Conservation (phyloP, 2,888 invertebrate species). For the Carpatolechia fugitivella region DNA sequence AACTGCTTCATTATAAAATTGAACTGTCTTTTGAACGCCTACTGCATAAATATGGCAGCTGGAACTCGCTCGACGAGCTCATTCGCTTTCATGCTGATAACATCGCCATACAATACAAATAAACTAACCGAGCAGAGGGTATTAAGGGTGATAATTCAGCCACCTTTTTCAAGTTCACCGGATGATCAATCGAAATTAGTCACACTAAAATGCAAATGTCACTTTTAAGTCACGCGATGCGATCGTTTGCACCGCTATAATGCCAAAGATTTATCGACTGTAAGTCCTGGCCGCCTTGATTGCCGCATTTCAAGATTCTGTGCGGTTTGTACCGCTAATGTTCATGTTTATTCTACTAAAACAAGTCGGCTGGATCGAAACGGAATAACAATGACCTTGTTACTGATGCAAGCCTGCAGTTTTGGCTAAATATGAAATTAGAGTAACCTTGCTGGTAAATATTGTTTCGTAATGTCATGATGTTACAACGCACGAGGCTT, state of each 20-base stretch:
- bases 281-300: constrained; percentile 23
- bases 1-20: constrained; percentile 62
- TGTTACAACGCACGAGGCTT: constrained; percentile 8
- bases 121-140: not conserved
- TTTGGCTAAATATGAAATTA: constrained; percentile 24
- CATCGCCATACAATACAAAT: constrained; percentile 14
- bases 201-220: constrained; percentile 54
- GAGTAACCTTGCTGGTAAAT: constrained; percentile 23
- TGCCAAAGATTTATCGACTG: constrained; percentile 31
- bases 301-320: constrained; percentile 25
- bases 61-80: constrained; percentile 27
- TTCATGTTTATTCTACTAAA: constrained; percentile 11
- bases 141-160: constrained; percentile 15
- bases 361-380: constrained; percentile 12
- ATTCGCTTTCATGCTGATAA: constrained; percentile 24
- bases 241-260: constrained; percentile 31
- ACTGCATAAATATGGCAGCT: constrained; percentile 32
- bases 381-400: constrained; percentile 27
- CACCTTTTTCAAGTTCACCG: constrained; percentile 26
- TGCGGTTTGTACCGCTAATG: constrained; percentile 22
- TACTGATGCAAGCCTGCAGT: constrained; percentile 15
- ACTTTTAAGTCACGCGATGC: constrained; percentile 41
- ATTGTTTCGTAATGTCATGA: constrained; percentile 19
- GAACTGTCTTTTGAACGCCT: constrained; percentile 56
- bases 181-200: constrained; percentile 49